A percentile compares a stretch with the other conserved stretches of the same genome.
Evolutionary conservation across 2,888 invertebrate species (phyloP).

Genomic region (Oligia latruncula): DNA sequence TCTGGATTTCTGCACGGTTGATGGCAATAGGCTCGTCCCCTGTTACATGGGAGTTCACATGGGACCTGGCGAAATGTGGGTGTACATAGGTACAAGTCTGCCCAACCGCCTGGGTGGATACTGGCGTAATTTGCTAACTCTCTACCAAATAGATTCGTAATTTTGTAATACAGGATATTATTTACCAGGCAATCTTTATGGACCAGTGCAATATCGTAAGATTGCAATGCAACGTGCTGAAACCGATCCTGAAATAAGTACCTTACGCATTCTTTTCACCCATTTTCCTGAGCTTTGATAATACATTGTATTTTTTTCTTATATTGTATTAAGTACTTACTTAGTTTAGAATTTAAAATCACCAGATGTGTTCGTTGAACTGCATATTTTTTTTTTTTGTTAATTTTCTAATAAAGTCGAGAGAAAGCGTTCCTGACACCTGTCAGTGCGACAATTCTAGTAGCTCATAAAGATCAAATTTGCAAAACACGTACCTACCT

Average conservation of each 20-base stretch:
- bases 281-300: neutral
- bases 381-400: no score
- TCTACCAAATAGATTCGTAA: slow-evolving; percentile 9
- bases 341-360: neutral
- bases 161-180: neutral
- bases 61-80: neutral
- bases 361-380: neutral
- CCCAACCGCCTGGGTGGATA: no score
- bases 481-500: no score
- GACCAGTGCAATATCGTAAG: neutral
- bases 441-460: neutral
- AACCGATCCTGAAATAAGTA: neutral
- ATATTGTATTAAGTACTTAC: no score
- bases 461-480: neutral
- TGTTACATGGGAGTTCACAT: neutral
- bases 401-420: no score
- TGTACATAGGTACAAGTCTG: no score
- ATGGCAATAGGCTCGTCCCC: neutral
- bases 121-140: no score
- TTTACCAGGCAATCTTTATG: neutral
- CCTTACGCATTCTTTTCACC: no score
- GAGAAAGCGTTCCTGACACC: no score
- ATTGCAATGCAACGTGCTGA: neutral
- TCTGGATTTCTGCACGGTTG: neutral
- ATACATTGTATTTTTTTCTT: neutral